Conservation (phyloP, 64 coral and sea anemone genomes). For the Stichodactyla helianthus region DNA sequence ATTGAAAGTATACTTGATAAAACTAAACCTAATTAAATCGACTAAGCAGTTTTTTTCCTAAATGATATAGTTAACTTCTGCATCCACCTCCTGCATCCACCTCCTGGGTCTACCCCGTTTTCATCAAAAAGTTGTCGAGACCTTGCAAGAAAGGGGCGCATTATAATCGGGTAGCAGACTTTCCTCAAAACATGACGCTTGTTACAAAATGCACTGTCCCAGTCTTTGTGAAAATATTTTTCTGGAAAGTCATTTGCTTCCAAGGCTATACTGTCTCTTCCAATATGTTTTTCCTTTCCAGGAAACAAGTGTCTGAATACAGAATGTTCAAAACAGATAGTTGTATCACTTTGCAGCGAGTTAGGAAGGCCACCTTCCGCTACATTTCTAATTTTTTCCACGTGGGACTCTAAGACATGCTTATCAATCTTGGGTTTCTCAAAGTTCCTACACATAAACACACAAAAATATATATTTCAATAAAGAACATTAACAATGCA, state of each 20-base stretch:
- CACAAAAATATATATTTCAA: neutral
- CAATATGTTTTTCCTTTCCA: slow-evolving; percentile 7
- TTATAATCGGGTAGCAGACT: neutral
- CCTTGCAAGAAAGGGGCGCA: slow-evolving; percentile 22
- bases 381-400: slow-evolving; percentile 10
- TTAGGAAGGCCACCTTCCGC: slow-evolving; percentile 5
- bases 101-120: slow-evolving; percentile 10
- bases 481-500: neutral
- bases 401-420: neutral
- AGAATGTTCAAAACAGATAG: slow-evolving; percentile 12
- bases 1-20: slow-evolving; percentile 9
- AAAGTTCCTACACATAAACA: slow-evolving; percentile 10
- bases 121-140: slow-evolving; percentile 10
- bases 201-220: slow-evolving; percentile 21
- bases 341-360: slow-evolving; percentile 6
- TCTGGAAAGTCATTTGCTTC: slow-evolving; percentile 16
- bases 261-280: slow-evolving; percentile 1
- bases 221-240: slow-evolving; percentile 9
- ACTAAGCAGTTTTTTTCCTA: slow-evolving; percentile 9
- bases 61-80: slow-evolving; percentile 12
- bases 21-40: neutral
- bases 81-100: slow-evolving; percentile 10
- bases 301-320: slow-evolving; percentile 7
- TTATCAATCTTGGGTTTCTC: slow-evolving; percentile 12
- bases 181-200: no score